Base-by-base conservation (phyloP, 2,113 vertebrate genomes). In the Atlantisia rogersi region DNA sequence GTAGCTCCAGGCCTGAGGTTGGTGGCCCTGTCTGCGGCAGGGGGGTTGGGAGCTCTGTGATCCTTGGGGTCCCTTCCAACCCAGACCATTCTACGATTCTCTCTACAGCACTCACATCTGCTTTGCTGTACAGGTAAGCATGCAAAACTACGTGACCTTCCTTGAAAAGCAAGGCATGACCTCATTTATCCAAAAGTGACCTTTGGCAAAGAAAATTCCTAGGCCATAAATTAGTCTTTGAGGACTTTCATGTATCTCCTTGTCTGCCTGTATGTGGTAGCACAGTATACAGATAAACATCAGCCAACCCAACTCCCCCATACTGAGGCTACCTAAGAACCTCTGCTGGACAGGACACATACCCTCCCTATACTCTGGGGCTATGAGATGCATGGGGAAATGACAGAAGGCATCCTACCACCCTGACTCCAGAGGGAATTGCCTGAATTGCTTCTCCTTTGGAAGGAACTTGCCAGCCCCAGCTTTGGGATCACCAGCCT, bases 301-400 rank as follows among this genome's bases (percentile, higher is more conserved):
- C 39, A 60, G 15, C 10, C 42, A 80, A 52, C 52, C 4, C 42
- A 80, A 6, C 26, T 3, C 13, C 4, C 3, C 35, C 11, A 15
- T 15, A 8, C 32, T 48, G 18, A 46, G 9, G 32, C 19, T 40
- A 32, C 22, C 10, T 7, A 28, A 70, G 17, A 71, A 8, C 15
- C 9, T 59, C 53, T 42, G 46, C 18, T 53, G 44, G 25, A 52
- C 28, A 58, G 19, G 42, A 26, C 17, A 31, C 3, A 4, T 39
- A 39, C 21, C 39, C 29, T 56, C 22, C 35, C 28, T 40, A 11
- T 5, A 9, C 10, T 37, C 26, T 22, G 24, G 9, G 22, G 9
- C 20, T 28, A 11, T 2, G 7, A 37, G 17, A 13, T 4, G 3
- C 17, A 5, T 0, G 1, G 15, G 29, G 35, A 78, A 3, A 35